These are phyloP conservation scores for Phrynosoma platyrhinos DNA, from an alignment of 2,113 vertebrate species.

Conservation along the genomic window DNA sequence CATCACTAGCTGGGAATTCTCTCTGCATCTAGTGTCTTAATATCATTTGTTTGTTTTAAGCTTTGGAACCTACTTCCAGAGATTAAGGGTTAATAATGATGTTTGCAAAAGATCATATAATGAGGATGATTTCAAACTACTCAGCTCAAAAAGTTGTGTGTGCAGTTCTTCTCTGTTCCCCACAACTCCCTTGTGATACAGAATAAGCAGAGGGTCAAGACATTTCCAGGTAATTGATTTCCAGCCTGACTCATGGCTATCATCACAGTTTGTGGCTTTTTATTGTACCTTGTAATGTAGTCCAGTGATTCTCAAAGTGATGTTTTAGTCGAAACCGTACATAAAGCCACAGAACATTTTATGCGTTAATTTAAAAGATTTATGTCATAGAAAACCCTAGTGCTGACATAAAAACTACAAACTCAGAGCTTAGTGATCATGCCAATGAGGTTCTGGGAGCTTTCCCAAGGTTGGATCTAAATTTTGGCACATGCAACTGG, in stretches of 20 bases:
- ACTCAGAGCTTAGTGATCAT: neutral
- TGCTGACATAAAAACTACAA: neutral
- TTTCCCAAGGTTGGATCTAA: no score
- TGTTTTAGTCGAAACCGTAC: neutral
- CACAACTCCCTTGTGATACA: neutral
- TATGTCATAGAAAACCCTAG: no score
- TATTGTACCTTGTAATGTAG: neutral
- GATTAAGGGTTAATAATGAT: neutral
- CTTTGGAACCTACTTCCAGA: neutral
- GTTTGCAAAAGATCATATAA: neutral
- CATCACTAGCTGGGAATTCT: conserved; percentile 1
- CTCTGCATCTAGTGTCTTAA: neutral
- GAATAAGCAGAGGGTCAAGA: neutral
- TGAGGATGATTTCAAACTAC: neutral
- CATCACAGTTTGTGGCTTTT: neutral
- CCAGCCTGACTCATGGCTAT: neutral
- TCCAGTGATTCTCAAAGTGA: neutral
- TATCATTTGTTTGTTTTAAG: neutral
- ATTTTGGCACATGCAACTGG: no score
- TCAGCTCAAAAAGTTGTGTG: neutral
- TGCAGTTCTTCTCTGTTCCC: neutral
- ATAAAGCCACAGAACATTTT: neutral
- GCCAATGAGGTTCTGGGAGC: no score
- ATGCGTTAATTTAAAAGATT: no score
- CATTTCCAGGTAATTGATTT: neutral